A percentile compares a stretch with the other conserved stretches of the same genome.
Conservation (phyloP, 1,140 invertebrate genomes). For the Saccostrea cuccullata region DNA sequence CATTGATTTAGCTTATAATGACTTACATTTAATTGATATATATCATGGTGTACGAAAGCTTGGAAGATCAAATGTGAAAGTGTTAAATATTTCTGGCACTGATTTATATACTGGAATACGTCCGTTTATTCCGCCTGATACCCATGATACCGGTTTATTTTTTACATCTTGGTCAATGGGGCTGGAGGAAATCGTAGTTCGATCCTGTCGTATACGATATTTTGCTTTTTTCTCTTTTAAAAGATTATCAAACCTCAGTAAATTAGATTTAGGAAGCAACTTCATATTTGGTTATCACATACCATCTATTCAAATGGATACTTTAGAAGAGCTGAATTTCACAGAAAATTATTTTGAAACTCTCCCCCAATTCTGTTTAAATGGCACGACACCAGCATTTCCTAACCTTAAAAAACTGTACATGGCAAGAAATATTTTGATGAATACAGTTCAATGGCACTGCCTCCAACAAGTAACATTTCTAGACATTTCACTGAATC, state of each 20-base stretch:
- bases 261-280: constrained; percentile 16
- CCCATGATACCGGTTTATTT: too few relatives aligned
- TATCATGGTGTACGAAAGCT: not conserved
- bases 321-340: not conserved
- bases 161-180: not conserved
- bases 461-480: not conserved
- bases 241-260: not conserved
- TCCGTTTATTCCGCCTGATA: not conserved
- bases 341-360: not conserved
- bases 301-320: not conserved
- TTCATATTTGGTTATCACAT: not conserved
- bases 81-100: constrained; percentile 30
- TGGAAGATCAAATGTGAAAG: not conserved
- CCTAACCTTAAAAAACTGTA: not conserved
- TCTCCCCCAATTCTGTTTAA: not conserved
- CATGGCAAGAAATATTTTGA: not conserved
- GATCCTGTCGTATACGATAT: not conserved
- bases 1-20: constrained; percentile 39
- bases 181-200: not conserved
- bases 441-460: not conserved
- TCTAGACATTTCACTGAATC: not conserved
- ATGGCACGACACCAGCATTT: not conserved
- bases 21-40: not conserved
- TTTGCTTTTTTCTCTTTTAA: not conserved
- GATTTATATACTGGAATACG: not conserved